These are phyloP conservation scores for Pangasianodon hypophthalmus DNA, from an alignment of 2,113 vertebrate genomes.

Conservation along the genomic window DNA sequence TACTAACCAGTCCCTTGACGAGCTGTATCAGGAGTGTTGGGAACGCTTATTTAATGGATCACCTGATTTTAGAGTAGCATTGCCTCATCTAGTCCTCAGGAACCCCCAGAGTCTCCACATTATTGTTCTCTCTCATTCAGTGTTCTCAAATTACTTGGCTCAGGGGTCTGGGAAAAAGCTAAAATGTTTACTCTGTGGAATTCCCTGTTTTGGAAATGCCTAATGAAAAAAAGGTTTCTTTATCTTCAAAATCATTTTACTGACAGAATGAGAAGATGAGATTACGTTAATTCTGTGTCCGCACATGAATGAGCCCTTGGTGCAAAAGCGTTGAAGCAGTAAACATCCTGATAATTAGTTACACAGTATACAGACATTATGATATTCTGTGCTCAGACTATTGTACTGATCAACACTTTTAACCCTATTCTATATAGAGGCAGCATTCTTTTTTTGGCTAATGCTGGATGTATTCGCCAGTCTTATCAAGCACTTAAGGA, in stretches of 20 bases:
- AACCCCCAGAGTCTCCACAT: neutral
- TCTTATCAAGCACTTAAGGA: neutral
- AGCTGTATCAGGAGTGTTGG: neutral
- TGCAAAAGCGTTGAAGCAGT: neutral
- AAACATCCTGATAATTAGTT: neutral
- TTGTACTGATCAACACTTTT: neutral
- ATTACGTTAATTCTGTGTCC: neutral
- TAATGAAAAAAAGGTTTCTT: neutral
- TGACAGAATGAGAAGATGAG: neutral
- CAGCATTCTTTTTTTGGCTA: neutral
- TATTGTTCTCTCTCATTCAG: neutral
- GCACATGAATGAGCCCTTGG: neutral
- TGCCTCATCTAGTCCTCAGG: neutral
- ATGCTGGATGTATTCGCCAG: neutral
- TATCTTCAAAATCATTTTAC: neutral
- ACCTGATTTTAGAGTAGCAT: neutral
- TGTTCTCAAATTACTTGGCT: neutral
- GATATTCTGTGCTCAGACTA: neutral
- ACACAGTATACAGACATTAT: neutral
- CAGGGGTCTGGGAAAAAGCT: neutral
- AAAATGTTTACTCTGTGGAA: neutral
- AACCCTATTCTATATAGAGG: neutral
- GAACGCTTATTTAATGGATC: neutral
- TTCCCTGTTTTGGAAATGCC: neutral
- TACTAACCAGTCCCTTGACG: neutral